phyloP scores from a whole-genome alignment of 2,797 vertebrate species.

The Alauda arvensis region DNA sequence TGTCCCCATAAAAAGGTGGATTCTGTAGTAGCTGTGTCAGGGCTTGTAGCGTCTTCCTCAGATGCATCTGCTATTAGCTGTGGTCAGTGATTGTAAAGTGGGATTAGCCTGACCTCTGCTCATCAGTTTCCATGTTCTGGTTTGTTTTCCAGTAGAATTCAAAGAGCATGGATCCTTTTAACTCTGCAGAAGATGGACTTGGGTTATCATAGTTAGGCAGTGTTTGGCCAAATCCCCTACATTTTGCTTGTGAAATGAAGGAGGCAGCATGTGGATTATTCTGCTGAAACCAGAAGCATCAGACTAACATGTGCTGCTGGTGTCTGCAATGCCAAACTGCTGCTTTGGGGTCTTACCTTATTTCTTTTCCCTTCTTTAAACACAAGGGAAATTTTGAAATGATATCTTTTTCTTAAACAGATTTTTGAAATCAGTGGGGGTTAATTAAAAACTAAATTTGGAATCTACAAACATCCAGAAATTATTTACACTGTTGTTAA shows the following conservation, averaged over 20 bases:
- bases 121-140: neutral
- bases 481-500: slow-evolving; percentile 75
- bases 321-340: neutral
- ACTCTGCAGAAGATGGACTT: neutral
- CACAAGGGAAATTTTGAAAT: slow-evolving; percentile 33
- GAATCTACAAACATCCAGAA: slow-evolving; percentile 69
- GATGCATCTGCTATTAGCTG: neutral
- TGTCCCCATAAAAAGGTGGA: neutral
- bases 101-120: neutral
- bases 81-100: neutral
- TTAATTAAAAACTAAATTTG: slow-evolving; percentile 73
- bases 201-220: neutral
- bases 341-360: neutral
- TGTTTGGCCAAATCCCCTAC: neutral
- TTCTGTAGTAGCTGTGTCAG: neutral
- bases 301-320: neutral
- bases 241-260: neutral
- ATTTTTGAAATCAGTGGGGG: slow-evolving; percentile 58
- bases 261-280: neutral
- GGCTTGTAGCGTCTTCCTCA: neutral
- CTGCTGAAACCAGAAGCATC: neutral
- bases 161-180: neutral
- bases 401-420: slow-evolving; percentile 15
- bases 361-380: neutral
- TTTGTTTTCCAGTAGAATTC: neutral